These are phyloP conservation scores for Acromyrmex echinatior DNA, from an alignment of 1,140 invertebrate species.

Conservation along the genomic window DNA sequence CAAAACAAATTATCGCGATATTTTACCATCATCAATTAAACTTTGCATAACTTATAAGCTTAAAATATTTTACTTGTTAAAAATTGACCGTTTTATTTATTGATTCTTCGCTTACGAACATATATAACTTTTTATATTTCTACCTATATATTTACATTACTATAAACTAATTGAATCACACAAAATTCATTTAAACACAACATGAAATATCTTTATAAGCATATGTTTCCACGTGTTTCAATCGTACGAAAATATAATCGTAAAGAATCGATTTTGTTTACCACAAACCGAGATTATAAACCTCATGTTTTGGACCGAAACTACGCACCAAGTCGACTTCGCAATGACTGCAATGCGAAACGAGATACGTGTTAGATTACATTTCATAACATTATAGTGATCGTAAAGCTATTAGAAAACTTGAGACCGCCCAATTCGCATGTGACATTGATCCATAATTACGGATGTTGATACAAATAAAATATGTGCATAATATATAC, in stretches of 20 bases:
- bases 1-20: background rate
- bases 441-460: constrained; percentile 55
- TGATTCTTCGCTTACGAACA: background rate
- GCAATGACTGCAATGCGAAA: constrained; percentile 74
- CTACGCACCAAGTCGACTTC: constrained; percentile 67
- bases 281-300: constrained; percentile 30
- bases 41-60: background rate
- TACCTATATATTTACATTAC: background rate
- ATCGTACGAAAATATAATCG: constrained; percentile 30
- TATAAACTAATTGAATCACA: background rate
- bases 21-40: background rate
- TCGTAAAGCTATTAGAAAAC: constrained; percentile 81
- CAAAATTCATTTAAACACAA: background rate
- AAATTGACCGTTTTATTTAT: background rate
- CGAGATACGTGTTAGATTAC: constrained; percentile 83
- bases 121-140: background rate
- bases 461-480: constrained; percentile 64
- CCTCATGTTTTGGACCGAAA: constrained; percentile 66
- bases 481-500: background rate
- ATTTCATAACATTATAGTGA: constrained; percentile 84
- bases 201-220: background rate
- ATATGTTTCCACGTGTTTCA: background rate
- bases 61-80: constrained; percentile 24
- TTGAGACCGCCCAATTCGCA: constrained; percentile 71
- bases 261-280: constrained; percentile 60